Evolutionary conservation across 2,113 vertebrate species (phyloP), one percentile per base, ranked within the genome.

Genomic region (Bos indicus): DNA sequence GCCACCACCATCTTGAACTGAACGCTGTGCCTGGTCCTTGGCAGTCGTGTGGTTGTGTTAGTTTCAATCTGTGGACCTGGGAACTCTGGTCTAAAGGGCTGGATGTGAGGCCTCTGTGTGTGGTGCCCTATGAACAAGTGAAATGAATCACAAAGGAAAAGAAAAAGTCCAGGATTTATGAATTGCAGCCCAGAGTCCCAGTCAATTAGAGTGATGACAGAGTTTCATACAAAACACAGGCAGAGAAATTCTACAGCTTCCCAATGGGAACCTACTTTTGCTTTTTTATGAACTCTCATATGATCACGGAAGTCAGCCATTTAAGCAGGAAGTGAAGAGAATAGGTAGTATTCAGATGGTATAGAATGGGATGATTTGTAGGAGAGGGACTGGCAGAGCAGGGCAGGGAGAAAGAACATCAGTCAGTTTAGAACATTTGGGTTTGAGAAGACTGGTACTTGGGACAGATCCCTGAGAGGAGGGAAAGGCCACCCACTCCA

Each of bases 141-240:
- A 56, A 36, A 83, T 0, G 12, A 56, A 36, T 23, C 4, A 0
- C 51, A 56, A 36, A 36, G 51, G 51, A 56, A 56, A 36, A 56
- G 33, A 13, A 54, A n/a, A n/a, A 36, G 33, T 71, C 19, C 67
- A 71, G 19, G n/a, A 23, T 71, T 71, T 71, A 71, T 19, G 10
- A 71, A 36, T 23, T 71, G 67, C 67, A 36, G n/a, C n/a, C 67
- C 19, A 36, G 67, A 23, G 67, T 40, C n/a, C n/a, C 67, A 71
- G 67, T 12, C 67, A 36, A 3, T 36, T 23, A 23, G n/a, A 23
- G n/a, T 40, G 19, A 40, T 36, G n/a, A 71, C 67, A 71, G 64
- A 71, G 19, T n/a, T 71, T 23, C n/a, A 36, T 1, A 36, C 67
- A 36, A 71, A 71, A 71, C 64, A 71, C 64, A 12, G 19, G 64